Base-by-base conservation (phyloP, 2,888 invertebrate genomes). In the Hemistola chrysoprasaria region DNA sequence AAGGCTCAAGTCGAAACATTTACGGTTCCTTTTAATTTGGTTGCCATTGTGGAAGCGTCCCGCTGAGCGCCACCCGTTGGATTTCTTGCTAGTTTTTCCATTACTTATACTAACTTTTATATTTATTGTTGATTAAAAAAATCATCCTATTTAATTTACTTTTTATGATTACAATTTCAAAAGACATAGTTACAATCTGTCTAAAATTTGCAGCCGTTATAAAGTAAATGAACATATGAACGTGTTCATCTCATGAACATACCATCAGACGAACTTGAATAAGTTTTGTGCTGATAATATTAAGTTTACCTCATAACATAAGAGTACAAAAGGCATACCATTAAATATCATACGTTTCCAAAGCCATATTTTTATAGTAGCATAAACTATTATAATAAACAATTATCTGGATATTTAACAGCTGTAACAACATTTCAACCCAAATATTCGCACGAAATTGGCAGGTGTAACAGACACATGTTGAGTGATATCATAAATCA, bases 11-110 rank as follows among this genome's bases (percentile, higher is more conserved):
- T 83, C 77, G 75, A 82, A 85, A 82, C 83, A 75, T 84, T 87
- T 86, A 83, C 84, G 83, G 83, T 84, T 83, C 71, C 82, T 83
- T 88, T 87, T 87, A 88, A 88, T 88, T 87, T 85, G 85, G 85
- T 80, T 80, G 81, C 79, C 72, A 86, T 87, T 87, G 87, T 87
- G 75, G 75, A 68, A 78, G 75, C 78, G 70, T 78, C 86, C 86
- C 83, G 84, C 83, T 73, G 87, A 61, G 86, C 70, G 67, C 73
- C 72, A 72, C 70, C 74, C 74, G 74, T 70, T 70, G 79, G 71
- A 78, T 81, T 81, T 80, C 82, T 84, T 80, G 72, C 78, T 74
- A 71, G 83, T 84, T 71, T 67, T 71, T 80, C 78, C 79, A 83
- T 84, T 82, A 77, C 65, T 78, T 71, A 16, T 16, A 16, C 4